Evolutionary conservation across 2,797 vertebrate genomes (phyloP), one percentile per base, ranked within the genome.

Genomic region (Benthosema pterotum): DNA sequence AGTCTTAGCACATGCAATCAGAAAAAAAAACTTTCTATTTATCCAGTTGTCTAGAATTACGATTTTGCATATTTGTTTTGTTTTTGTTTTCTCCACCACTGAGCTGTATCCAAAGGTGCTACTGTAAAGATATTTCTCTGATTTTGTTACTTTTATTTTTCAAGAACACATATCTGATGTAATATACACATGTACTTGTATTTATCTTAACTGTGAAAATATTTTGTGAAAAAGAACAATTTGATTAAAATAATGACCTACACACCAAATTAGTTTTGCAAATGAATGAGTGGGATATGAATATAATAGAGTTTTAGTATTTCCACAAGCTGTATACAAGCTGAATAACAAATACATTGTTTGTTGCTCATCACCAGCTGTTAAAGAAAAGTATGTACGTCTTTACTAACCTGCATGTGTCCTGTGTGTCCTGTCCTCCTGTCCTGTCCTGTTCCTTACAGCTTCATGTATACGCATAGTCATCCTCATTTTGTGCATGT

Each of bases 391-490:
- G 16, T 67, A 72, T 86, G 81, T 73, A 46, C 25, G 63, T 63
- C 78, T 84, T 85, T 67, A 91, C 92, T 94, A 94, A 94, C 90
- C 79, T 69, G 92, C 93, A 93, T 90, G 91, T 72, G 43, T 77
- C 52, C 9, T 62, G 47, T 69, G 63, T 82, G 52, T 66, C 78
- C 48, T 57, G n/a, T n/a, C n/a, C n/a, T n/a, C n/a, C n/a, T n/a
- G n/a, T n/a, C n/a, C n/a, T n/a, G n/a, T n/a, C n/a, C 45, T 47
- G n/a, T 15, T 63, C 54, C 72, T 69, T 76, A 52, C 50, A 6
- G 43, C 60, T 61, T 63, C 48, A 60, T 71, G 48, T 66, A 50
- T 60, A 14, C n/a, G 60, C 46, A 15, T 46, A 46, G 61, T 63
- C 22, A 14, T 69, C 42, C 46, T 3, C 0, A 48, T 12, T 65